Evolutionary conservation across 2,113 vertebrate species (phyloP).

Genomic region (Herpetotheres cachinnans): DNA sequence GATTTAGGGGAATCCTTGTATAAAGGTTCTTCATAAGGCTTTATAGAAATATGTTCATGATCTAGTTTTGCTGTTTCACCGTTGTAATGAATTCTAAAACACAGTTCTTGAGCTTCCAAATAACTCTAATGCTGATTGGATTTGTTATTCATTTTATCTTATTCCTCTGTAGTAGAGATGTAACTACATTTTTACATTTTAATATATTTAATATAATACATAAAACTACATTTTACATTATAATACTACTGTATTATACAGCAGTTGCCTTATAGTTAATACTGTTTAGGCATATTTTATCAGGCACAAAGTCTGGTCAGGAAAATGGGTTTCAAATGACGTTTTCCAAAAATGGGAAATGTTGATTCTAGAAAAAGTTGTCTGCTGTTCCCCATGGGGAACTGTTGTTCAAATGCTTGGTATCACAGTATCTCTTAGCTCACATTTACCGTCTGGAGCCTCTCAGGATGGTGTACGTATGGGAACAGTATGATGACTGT

Average conservation of each 20-base stretch:
- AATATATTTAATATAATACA: no score
- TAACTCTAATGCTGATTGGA: not conserved
- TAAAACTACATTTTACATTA: no score
- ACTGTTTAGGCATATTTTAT: not conserved
- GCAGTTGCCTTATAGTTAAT: not conserved
- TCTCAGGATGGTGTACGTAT: fast-evolving
- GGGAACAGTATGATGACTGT: not conserved
- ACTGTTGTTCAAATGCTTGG: not conserved
- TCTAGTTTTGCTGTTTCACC: not conserved
- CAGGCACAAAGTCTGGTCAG: not conserved
- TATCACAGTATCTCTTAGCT: not conserved
- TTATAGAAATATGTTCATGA: not conserved
- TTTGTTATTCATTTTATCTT: not conserved
- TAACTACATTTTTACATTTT: no score
- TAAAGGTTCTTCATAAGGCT: not conserved
- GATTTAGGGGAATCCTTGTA: not conserved
- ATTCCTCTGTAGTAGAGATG: not conserved
- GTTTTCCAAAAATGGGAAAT: not conserved
- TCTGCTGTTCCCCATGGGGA: not conserved
- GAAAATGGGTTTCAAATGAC: not conserved
- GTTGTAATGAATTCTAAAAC: not conserved
- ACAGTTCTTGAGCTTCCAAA: not conserved
- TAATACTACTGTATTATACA: not conserved
- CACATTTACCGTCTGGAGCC: not conserved
- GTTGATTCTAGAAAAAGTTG: not conserved